Conservation (phyloP, 2,113 vertebrate species). For the Sardina pilchardus region DNA sequence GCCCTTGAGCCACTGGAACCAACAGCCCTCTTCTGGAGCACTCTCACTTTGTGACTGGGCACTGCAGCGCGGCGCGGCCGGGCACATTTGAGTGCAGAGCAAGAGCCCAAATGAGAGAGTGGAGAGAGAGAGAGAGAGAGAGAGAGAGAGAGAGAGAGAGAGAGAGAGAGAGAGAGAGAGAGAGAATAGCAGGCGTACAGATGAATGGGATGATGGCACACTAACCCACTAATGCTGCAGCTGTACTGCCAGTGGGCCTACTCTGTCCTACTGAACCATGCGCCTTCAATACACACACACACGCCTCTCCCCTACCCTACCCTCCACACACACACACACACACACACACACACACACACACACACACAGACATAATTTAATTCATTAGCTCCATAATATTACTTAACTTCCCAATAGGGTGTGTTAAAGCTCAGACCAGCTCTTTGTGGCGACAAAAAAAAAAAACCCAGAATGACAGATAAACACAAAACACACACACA, state of each 20-base stretch:
- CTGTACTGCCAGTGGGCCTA: slow-evolving; percentile 63
- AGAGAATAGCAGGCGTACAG: slow-evolving; percentile 56
- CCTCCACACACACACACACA: slow-evolving; percentile 22
- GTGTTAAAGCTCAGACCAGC: slow-evolving; percentile 25
- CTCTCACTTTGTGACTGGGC: neutral
- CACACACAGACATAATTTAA: neutral
- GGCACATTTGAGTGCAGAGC: neutral
- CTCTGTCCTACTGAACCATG: slow-evolving; percentile 56
- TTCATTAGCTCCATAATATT: slow-evolving; percentile 34
- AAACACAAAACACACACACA: slow-evolving; percentile 4
- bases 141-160: slow-evolving; percentile 23
- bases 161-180: slow-evolving; percentile 37
- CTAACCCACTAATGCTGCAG: slow-evolving; percentile 75
- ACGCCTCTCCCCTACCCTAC: neutral
- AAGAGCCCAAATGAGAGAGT: neutral
- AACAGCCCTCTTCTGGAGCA: neutral
- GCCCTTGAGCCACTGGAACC: too few relatives aligned
- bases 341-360: neutral
- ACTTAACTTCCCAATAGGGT: slow-evolving; percentile 30
- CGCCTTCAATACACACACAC: slow-evolving; percentile 35
- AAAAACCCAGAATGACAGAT: neutral
- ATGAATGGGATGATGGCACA: slow-evolving; percentile 74
- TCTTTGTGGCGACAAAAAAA: slow-evolving; percentile 30
- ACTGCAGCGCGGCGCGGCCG: neutral
- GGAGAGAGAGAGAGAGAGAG: slow-evolving; percentile 28